These are phyloP conservation scores for Hexactinellida sp. DNA, from an alignment of 37 sponge, comb jelly and placozoan genomes.

Conservation along the genomic window DNA sequence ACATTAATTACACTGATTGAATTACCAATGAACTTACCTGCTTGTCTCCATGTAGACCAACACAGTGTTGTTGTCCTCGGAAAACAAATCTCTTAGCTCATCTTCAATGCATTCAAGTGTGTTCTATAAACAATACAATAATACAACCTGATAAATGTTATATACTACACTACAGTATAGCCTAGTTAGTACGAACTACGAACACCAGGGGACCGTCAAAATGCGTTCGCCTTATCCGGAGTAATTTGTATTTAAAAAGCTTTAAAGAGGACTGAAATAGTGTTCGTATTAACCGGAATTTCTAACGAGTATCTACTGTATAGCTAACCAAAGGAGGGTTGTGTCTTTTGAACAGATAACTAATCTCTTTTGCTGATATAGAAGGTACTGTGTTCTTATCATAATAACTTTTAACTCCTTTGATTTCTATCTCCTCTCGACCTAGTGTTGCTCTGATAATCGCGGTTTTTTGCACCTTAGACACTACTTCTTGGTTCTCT, in stretches of 20 bases:
- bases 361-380: background rate
- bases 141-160: background rate
- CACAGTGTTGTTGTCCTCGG: background rate
- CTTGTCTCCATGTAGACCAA: background rate
- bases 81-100: background rate
- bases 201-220: too few relatives aligned
- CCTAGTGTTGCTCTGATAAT: background rate
- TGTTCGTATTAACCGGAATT: too few relatives aligned
- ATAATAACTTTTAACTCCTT: background rate
- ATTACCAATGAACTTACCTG: too few relatives aligned
- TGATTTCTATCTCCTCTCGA: background rate
- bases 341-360: background rate
- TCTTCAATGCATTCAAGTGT: conserved; percentile 12
- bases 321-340: background rate
- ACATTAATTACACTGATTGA: background rate
- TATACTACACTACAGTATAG: too few relatives aligned
- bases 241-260: too few relatives aligned
- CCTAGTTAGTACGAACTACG: too few relatives aligned
- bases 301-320: too few relatives aligned
- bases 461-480: background rate
- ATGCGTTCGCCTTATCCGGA: too few relatives aligned
- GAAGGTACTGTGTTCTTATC: background rate
- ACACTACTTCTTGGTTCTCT: background rate
- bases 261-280: too few relatives aligned
- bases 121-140: background rate